Percentiles rank a stretch among this genome's conserved stretches.
Conservation (phyloP, 2,797 vertebrate genomes). For the Prionace glauca region DNA sequence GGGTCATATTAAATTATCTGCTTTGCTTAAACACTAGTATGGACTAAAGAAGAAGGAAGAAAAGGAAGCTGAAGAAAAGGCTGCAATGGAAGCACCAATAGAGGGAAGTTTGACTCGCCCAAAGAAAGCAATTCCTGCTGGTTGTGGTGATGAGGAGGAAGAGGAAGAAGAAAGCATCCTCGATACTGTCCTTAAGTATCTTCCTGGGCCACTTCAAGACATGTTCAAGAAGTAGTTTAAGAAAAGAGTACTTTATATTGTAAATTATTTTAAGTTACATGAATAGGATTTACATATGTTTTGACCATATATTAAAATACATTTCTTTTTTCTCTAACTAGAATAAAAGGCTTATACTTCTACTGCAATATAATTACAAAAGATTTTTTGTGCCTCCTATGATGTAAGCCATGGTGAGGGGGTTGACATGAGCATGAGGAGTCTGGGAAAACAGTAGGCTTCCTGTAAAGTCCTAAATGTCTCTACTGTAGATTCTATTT, state of each 20-base stretch:
- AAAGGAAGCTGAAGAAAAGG: slow-evolving; percentile 96
- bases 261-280: slow-evolving; percentile 38
- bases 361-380: slow-evolving; percentile 38
- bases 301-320: slow-evolving; percentile 31
- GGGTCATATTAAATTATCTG: neutral
- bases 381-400: slow-evolving; percentile 40
- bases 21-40: slow-evolving; percentile 60
- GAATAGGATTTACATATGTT: slow-evolving; percentile 34
- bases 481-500: slow-evolving; percentile 17
- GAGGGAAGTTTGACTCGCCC: slow-evolving; percentile 92
- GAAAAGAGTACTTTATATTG: slow-evolving; percentile 40
- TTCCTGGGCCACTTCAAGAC: slow-evolving; percentile 93
- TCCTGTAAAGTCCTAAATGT: slow-evolving; percentile 31
- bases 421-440: slow-evolving; percentile 24
- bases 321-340: slow-evolving; percentile 27
- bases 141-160: slow-evolving; percentile 89
- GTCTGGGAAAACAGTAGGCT: neutral
- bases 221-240: slow-evolving; percentile 95
- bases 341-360: slow-evolving; percentile 23
- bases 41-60: slow-evolving; percentile 98
- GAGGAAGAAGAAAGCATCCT: slow-evolving; percentile 97
- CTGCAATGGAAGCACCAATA: slow-evolving; percentile 91
- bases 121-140: slow-evolving; percentile 91
- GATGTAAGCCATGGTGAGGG: slow-evolving; percentile 38
- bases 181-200: slow-evolving; percentile 96